Evolutionary conservation across 2,113 vertebrate genomes (phyloP), one percentile per base, ranked within the genome.

Genomic region (Mobula birostris): DNA sequence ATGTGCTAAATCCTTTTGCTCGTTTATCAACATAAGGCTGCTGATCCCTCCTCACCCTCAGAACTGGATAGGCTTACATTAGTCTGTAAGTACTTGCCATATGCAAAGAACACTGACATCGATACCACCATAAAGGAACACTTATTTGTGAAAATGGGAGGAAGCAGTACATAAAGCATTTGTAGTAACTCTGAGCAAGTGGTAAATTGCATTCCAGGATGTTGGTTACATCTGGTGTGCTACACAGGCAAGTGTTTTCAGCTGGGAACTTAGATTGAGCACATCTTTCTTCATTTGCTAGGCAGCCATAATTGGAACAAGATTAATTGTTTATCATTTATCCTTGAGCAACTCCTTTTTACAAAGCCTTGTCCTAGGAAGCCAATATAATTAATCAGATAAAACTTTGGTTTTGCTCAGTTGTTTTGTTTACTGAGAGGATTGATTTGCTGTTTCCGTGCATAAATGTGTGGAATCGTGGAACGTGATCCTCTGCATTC

Each of bases 251-350:
- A 40, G 32, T 14, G 32, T 93, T 93, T 93, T 93, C 68, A 93
- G 74, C 70, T 93, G 70, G 91, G n/a, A 32, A 90, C 61, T 7
- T n/a, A 17, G 61, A 90, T n/a, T 19, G 85, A 90, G 61, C 85
- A 66, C 85, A 90, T 17, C 32, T 68, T 90, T 36, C 85, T 90
- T 90, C 32, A 90, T 90, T 90, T 90, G 85, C 29, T 88, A 66
- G 66, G 29, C n/a, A 19, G 61, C 29, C 61, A 32, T 88, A 88
- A 88, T 88, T 88, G 85, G 29, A 8, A 29, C 61, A 66, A 48
- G 85, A 66, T 61, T 88, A 63, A 66, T 32, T 88, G 61, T 88
- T 88, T 88, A 66, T 17, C 63, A 66, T 66, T 88, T 15, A 66
- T 66, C 63, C 61, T 66, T 14, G 12, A 66, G 63, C 27, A 88